Evolutionary conservation across 2,113 vertebrate species (phyloP), one percentile per base, ranked within the genome.

Genomic region (Acanthochromis polyacanthus): DNA sequence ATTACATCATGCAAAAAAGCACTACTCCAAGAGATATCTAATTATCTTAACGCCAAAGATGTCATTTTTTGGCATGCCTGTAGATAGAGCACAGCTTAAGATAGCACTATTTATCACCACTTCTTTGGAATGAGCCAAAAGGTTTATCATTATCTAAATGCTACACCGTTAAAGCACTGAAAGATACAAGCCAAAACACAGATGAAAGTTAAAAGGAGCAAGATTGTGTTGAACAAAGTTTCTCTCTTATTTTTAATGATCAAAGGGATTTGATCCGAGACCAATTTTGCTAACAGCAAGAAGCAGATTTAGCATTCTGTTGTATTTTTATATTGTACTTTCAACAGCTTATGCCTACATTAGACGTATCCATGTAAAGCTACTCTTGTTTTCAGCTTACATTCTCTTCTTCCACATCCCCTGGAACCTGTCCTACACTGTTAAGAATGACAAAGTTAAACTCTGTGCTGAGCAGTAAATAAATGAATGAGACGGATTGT

Each of bases 21-120:
- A 91, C 87, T 89, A 88, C 78, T 90, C 84, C 82, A 11, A 61
- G 22, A 87, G 88, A 89, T 88, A 93, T 83, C 89, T 89, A 92
- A 93, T 94, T 93, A 92, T 86, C 83, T 93, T 92, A 93, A 87
- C 79, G 83, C 72, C 77, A 75, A 74, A 85, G 66, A 85, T 87
- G 88, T 84, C 62, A 57, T 65, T 64, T 86, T 75, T 78, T 90
- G 88, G 79, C 83, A 85, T 25, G 55, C 30, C 52, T 66, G 68
- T 19, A 70, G 81, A 85, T 36, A 56, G 45, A 4, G 11, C 59
- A 40, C 15, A 40, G 71, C 68, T 65, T 53, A 60, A 84, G 48
- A 75, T 60, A 71, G 75, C 40, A 32, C 78, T 75, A 57, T 81
- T 83, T 86, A 86, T 93, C 74, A 61, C 36, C 45, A 15, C 70